Base-by-base conservation (phyloP, 2,113 vertebrate species). In the Sinocyclocheilus anshuiensis region DNA sequence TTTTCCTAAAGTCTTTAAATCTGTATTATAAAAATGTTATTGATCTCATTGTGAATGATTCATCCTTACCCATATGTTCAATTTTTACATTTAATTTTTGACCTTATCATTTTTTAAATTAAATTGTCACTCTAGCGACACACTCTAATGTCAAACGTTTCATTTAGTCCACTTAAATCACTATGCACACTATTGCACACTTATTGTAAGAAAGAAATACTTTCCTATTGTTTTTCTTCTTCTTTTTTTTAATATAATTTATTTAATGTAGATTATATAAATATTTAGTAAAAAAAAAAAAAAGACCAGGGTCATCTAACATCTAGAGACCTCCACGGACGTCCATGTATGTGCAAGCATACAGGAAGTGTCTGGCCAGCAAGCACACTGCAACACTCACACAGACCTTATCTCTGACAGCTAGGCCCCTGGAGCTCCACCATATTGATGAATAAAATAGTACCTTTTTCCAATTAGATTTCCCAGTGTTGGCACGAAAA, bases 391-490 rank as follows among this genome's bases (percentile, higher is more conserved):
- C 11, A 42, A 22, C 67, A 82, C 86, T 78, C 77, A 42, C 85
- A 65, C 82, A 80, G 48, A 81, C 81, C 82, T 87, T 74, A 86
- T 86, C 86, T 86, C 59, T 88, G 89, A 88, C 87, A 88, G 86
- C 72, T 88, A 86, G 84, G 87, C 65, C 85, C 83, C 67, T 71
- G 77, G 63, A 85, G 65, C 87, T 86, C 82, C 87, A 86, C 86
- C 84, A 82, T 87, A 87, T 85, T 85, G 89, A 88, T 90, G 87
- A 91, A 82, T 90, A 81, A 88, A 88, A 87, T 82, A 86, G 78
- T 82, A 91, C 88, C 84, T 87, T 89, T 89, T 91, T 72, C 85
- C 87, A 89, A 87, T 89, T 85, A 81, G 67, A 88, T 90, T 89
- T 86, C 80, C 57, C 72, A 83, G 57, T 79, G 84, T 86, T 89